Percentiles rank a stretch among this genome's conserved stretches.
Conservation (phyloP, 2,888 invertebrate species). For the Apamea anceps region DNA sequence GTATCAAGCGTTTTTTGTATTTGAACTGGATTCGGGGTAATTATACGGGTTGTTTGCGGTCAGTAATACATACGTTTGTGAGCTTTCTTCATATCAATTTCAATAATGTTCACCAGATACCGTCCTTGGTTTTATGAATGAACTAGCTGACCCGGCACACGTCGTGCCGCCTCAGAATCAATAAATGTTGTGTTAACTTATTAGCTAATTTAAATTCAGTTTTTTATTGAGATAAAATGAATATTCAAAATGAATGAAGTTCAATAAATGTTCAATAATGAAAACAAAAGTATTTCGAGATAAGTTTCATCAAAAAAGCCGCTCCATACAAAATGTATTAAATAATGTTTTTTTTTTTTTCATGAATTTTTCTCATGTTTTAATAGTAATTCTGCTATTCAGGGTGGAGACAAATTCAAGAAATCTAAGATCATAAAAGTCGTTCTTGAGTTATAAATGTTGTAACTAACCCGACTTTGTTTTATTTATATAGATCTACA, state of each 20-base stretch:
- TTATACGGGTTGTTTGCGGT: neutral
- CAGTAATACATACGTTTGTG: neutral
- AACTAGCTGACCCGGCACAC: neutral
- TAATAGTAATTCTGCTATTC: neutral
- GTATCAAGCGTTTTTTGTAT: neutral
- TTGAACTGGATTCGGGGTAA: conserved; percentile 8
- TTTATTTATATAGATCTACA: neutral
- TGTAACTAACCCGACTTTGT: neutral
- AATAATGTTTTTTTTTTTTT: no score
- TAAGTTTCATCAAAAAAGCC: no score
- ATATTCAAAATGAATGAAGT: no score
- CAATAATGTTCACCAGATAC: neutral
- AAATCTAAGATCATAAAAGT: neutral
- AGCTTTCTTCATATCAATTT: neutral
- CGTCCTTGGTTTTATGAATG: neutral
- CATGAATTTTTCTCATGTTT: neutral
- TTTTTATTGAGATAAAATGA: no score
- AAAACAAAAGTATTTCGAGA: neutral
- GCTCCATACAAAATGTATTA: no score
- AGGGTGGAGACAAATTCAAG: neutral
- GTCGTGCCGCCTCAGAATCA: neutral
- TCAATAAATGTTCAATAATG: neutral
- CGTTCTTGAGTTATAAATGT: neutral
- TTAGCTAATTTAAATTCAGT: neutral
- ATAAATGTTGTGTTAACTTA: neutral